Base-by-base conservation (phyloP, 2,888 invertebrate genomes). In the Drosophila demipolita region DNA sequence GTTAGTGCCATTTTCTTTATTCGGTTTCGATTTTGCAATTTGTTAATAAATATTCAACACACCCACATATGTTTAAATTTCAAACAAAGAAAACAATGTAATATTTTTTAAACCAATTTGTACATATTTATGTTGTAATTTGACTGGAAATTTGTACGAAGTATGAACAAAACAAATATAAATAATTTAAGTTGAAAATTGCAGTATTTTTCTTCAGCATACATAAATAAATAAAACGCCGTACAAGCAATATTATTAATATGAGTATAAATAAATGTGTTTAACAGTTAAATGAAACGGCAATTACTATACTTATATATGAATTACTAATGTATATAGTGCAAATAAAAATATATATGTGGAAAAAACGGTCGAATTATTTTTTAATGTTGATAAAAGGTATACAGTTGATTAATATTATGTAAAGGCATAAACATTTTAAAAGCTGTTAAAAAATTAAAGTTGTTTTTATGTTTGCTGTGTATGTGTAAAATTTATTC, bases 1-100 rank as follows among this genome's bases (percentile, higher is more conserved):
- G 54, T 67, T 80, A 79, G 90, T 90, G 87, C 87, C 85, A 89
- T 90, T 89, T 68, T 72, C 73, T 64, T 57, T 64, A 53, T 33
- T 53, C 48, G 68, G 29, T 42, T 70, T 73, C 29, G n/a, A 45
- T 50, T 66, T 57, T 20, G 61, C 38, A 62, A 66, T 74, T 63
- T 80, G 54, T 76, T 82, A 58, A 65, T 64, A 48, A 70, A 40
- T 29, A 54, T 50, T 58, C 66, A 67, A 57, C 35, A 63, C 33
- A 62, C 15, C n/a, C 77, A 66, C 38, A 52, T 1, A 23, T 35
- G 20, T 55, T 49, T 50, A 36, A 45, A 49, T n/a, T 45, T 63
- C 38, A 45, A 45, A 23, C 12, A 38, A 64, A 52, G 49, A 23
- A 26, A 33, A 48, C 29, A 29, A 57, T 23, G 40, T 50, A 38